Conservation (phyloP, 1,140 invertebrate species). For the Tetranychus urticae region DNA sequence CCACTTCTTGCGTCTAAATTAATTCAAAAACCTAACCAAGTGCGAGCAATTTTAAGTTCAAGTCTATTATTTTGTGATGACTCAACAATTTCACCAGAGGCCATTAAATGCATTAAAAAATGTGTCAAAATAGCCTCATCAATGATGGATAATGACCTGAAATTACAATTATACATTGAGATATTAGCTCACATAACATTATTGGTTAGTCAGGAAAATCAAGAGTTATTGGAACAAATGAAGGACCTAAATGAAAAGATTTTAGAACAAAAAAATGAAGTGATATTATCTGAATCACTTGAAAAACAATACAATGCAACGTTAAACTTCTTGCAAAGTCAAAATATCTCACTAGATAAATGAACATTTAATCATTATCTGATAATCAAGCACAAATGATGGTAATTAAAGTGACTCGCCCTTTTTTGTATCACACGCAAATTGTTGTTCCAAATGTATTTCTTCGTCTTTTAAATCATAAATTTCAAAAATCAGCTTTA, state of each 20-base stretch:
- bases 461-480: too few relatives aligned
- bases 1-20: constrained; percentile 34
- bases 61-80: constrained; percentile 4
- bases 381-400: too few relatives aligned
- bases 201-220: not conserved
- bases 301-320: constrained; percentile 2
- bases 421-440: too few relatives aligned
- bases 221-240: constrained; percentile 1
- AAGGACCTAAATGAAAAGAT: constrained; percentile 2
- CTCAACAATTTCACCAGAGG: not conserved
- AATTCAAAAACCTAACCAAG: constrained; percentile 92
- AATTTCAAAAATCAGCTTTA: too few relatives aligned
- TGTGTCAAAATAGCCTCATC: constrained; percentile 6
- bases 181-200: constrained; percentile 10
- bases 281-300: not conserved
- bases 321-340: not conserved
- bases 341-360: not conserved
- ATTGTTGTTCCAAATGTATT: too few relatives aligned
- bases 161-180: constrained; percentile 9
- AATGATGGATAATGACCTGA: constrained; percentile 6
- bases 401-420: too few relatives aligned
- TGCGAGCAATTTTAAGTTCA: constrained; percentile 35
- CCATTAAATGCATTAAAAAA: constrained; percentile 4
- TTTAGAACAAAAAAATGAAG: constrained; percentile 1
- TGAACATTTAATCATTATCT: too few relatives aligned